These are phyloP conservation scores for Pterostichus niger DNA, from an alignment of 2,888 invertebrate genomes.

Conservation along the genomic window DNA sequence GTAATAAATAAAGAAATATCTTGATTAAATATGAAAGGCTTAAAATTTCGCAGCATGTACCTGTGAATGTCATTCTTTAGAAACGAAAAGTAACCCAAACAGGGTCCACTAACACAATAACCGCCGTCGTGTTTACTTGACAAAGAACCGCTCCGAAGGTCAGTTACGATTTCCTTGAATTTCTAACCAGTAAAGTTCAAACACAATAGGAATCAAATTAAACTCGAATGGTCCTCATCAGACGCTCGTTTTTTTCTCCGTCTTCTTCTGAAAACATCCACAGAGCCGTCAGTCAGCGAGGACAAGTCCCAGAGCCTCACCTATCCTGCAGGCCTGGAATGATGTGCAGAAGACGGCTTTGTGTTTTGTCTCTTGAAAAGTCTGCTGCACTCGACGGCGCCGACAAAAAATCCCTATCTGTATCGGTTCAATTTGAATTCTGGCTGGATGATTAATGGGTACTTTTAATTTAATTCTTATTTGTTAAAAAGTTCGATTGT, in stretches of 20 bases:
- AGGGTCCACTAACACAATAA: conserved; percentile 33
- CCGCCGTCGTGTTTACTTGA: conserved; percentile 32
- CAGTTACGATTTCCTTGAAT: conserved; percentile 56
- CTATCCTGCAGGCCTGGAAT: conserved; percentile 10
- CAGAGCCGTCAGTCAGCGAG: conserved; percentile 43
- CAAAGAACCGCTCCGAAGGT: conserved; percentile 48
- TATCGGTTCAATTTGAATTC: conserved; percentile 66
- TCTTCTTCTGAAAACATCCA: conserved; percentile 31
- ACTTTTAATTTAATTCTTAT: conserved; percentile 68
- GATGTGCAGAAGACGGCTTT: conserved; percentile 48
- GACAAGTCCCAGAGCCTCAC: conserved; percentile 16
- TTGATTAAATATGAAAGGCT: conserved; percentile 36
- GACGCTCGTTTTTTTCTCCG: conserved; percentile 25
- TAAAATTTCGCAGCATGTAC: conserved; percentile 16
- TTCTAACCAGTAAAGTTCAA: conserved; percentile 61
- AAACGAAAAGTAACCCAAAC: conserved; percentile 34
- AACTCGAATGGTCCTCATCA: conserved; percentile 60
- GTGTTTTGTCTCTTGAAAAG: conserved; percentile 58
- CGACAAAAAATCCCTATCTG: conserved; percentile 63
- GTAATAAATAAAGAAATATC: not conserved
- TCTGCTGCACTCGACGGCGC: conserved; percentile 42
- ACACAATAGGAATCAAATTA: conserved; percentile 63
- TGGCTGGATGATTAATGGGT: conserved; percentile 68
- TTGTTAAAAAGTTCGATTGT: conserved; percentile 68
- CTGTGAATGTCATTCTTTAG: conserved; percentile 36